Percentiles rank a stretch among this genome's conserved stretches.
phyloP scores from a whole-genome alignment of 2,888 invertebrate species.

The Eupeodes latifasciatus region DNA sequence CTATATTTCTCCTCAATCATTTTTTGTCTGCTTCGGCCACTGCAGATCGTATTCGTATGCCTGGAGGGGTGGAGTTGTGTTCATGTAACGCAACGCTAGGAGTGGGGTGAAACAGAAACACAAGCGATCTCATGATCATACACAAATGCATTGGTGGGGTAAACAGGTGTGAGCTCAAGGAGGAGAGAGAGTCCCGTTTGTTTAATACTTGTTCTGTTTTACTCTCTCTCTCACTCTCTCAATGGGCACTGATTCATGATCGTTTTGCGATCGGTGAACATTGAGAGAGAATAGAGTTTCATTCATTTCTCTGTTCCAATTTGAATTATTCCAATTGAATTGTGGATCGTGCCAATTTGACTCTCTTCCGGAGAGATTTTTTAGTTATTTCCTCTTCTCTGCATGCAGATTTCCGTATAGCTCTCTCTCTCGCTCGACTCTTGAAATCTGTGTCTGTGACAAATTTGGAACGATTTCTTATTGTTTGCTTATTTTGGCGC shows the following conservation, averaged over 20 bases:
- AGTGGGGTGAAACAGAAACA: conserved; percentile 36
- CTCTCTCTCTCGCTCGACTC: conserved; percentile 39
- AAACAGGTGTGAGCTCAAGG: conserved; percentile 68
- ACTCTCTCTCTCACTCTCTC: neutral
- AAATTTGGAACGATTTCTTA: conserved; percentile 48
- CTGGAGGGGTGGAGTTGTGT: conserved; percentile 71
- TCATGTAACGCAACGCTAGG: neutral
- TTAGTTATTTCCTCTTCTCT: conserved; percentile 38
- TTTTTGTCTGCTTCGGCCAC: neutral
- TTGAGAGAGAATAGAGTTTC: conserved; percentile 29
- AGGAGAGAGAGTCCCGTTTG: conserved; percentile 34
- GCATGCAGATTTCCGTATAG: conserved; percentile 13
- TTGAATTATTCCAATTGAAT: conserved; percentile 57
- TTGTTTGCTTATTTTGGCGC: conserved; percentile 63
- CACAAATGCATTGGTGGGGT: conserved; percentile 65
- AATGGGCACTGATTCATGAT: conserved; percentile 58
- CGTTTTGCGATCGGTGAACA: neutral
- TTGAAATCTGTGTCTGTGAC: conserved; percentile 68
- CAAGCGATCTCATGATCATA: conserved; percentile 26
- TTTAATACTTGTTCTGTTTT: neutral
- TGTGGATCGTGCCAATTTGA: conserved; percentile 65
- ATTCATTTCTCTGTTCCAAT: conserved; percentile 66
- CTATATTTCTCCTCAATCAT: conserved; percentile 43
- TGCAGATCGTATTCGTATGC: neutral
- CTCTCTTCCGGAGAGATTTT: conserved; percentile 66